phyloP scores from a whole-genome alignment of 2,888 invertebrate genomes.

The Hydrotaea cyrtoneurina region DNA sequence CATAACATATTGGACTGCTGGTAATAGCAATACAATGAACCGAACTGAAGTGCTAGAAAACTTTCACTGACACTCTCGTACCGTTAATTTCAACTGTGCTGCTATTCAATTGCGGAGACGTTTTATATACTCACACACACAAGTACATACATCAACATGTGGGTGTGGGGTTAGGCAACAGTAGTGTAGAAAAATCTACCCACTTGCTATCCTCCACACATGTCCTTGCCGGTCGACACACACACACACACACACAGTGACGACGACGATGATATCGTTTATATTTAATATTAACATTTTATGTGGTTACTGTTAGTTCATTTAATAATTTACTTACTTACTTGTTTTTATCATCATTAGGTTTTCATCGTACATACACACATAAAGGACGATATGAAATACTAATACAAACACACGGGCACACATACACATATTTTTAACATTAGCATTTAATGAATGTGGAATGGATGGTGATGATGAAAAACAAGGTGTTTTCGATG shows the following conservation, averaged over 20 bases:
- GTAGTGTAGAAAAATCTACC: no score
- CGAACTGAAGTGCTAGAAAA: no score
- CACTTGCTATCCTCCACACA: neutral
- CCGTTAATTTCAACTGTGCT: no score
- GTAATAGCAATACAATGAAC: no score
- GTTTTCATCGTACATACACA: constrained; percentile 44
- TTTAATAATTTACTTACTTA: constrained; percentile 71
- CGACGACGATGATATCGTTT: constrained; percentile 69
- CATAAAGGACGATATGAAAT: neutral
- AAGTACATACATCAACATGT: no score
- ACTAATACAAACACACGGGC: constrained; percentile 14
- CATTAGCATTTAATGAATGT: constrained; percentile 4
- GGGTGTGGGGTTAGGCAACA: no score
- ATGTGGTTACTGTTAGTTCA: constrained; percentile 75
- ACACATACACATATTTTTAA: constrained; percentile 20
- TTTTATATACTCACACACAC: no score
- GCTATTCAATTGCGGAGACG: no score
- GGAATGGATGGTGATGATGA: constrained; percentile 37
- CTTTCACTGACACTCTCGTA: no score
- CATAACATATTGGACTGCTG: no score
- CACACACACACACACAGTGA: constrained; percentile 5
- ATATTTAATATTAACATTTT: constrained; percentile 72
- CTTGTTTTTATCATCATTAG: constrained; percentile 61
- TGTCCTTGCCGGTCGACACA: constrained; percentile 19
- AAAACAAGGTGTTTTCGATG: constrained; percentile 33